Conservation (phyloP, 2,113 vertebrate species). For the Xiphophorus couchianus region DNA sequence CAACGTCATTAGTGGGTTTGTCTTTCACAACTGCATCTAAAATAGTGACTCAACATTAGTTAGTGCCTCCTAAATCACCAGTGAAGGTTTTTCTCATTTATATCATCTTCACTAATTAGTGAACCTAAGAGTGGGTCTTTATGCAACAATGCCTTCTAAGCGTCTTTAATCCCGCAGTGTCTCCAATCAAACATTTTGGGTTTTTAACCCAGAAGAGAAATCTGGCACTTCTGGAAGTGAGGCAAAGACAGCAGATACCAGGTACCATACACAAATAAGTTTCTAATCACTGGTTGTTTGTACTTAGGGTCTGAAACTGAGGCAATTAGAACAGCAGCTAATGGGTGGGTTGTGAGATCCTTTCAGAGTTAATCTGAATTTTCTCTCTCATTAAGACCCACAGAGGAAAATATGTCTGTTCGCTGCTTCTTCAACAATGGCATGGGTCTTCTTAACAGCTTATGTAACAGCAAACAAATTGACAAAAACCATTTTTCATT, state of each 20-base stretch:
- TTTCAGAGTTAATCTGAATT: slow-evolving; percentile 9
- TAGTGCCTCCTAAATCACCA: not conserved
- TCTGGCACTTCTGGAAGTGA: not conserved
- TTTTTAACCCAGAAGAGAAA: not conserved
- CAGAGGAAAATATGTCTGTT: not conserved
- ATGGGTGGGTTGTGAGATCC: not conserved
- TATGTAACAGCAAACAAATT: not conserved
- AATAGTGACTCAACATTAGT: not conserved
- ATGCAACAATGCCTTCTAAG: not conserved
- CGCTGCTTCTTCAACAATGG: not conserved
- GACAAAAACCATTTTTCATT: not conserved
- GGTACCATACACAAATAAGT: not conserved
- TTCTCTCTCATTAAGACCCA: slow-evolving; percentile 6
- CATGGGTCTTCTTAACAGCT: not conserved
- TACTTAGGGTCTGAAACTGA: not conserved
- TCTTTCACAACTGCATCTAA: not conserved
- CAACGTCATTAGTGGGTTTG: not conserved
- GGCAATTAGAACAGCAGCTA: not conserved
- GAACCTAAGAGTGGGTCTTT: not conserved
- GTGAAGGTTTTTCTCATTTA: not conserved
- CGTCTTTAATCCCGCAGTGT: not conserved
- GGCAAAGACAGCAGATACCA: not conserved
- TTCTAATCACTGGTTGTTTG: slow-evolving; percentile 15
- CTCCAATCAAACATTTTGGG: not conserved
- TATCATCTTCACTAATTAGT: not conserved